These are phyloP conservation scores for Palythoa caribaeorum DNA, from an alignment of 92 coral and sea anemone genomes.

Conservation along the genomic window DNA sequence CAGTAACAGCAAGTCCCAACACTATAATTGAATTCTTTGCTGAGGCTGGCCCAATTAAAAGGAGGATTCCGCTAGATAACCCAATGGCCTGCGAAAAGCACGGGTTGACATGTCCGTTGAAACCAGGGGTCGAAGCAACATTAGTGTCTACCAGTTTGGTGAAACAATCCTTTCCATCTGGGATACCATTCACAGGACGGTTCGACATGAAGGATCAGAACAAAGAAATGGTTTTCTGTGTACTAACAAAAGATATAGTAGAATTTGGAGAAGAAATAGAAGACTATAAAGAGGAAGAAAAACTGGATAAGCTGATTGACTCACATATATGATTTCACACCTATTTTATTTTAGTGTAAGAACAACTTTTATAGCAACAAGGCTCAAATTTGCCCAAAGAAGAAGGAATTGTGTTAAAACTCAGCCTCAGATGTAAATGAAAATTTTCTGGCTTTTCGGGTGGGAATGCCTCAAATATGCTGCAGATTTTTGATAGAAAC, in stretches of 20 bases:
- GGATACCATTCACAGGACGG: neutral
- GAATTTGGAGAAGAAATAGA: neutral
- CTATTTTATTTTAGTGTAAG: no score
- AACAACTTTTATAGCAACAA: no score
- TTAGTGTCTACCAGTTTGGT: neutral
- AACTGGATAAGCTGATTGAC: neutral
- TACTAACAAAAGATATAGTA: neutral
- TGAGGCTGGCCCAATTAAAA: neutral
- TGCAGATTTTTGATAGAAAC: no score
- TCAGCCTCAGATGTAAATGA: no score
- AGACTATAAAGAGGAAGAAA: neutral
- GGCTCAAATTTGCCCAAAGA: no score
- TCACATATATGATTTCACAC: no score
- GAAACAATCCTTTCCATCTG: no score
- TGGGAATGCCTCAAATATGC: no score
- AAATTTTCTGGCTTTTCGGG: no score
- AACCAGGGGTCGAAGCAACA: neutral
- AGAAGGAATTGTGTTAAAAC: no score
- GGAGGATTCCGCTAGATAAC: neutral
- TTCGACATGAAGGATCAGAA: conserved; percentile 23
- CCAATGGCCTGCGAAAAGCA: conserved; percentile 29
- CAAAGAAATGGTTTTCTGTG: conserved; percentile 10
- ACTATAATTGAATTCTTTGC: conserved; percentile 53
- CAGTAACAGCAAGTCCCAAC: conserved; percentile 15
- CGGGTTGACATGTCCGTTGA: conserved; percentile 28